These are phyloP conservation scores for Tauraco hartlaubi DNA, from an alignment of 2,797 vertebrate genomes.

Conservation along the genomic window DNA sequence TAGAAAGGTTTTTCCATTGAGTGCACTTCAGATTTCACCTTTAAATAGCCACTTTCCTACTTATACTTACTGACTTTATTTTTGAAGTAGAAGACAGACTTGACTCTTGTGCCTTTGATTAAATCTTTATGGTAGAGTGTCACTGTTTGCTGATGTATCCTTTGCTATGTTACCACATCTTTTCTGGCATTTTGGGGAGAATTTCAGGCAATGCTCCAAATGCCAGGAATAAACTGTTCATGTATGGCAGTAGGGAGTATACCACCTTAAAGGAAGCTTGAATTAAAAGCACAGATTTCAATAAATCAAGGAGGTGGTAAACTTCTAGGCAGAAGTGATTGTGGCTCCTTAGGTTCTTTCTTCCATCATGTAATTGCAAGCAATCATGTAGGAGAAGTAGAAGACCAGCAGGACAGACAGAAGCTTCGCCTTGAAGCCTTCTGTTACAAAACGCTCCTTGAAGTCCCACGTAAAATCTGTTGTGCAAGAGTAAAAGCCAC, in stretches of 20 bases:
- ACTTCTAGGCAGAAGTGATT: neutral
- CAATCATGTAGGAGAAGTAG: neutral
- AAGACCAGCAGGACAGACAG: neutral
- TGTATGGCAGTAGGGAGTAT: neutral
- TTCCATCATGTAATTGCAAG: neutral
- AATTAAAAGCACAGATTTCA: neutral
- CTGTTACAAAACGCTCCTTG: neutral
- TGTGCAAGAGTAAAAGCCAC: neutral
- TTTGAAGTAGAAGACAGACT: neutral
- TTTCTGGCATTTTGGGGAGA: neutral
- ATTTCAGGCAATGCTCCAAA: neutral
- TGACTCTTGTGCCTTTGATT: neutral
- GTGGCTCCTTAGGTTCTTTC: neutral
- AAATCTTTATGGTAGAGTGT: neutral
- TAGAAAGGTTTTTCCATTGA: neutral
- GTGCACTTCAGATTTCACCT: neutral
- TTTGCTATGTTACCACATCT: neutral
- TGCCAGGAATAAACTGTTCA: neutral
- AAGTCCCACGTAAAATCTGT: neutral
- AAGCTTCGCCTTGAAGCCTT: neutral
- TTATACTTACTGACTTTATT: neutral
- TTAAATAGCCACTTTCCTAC: neutral
- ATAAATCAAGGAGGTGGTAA: too few relatives aligned
- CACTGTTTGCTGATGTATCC: neutral
- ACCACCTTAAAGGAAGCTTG: neutral